Evolutionary conservation across 2,888 invertebrate species (phyloP).

Genomic region (Phorcus lineatus): DNA sequence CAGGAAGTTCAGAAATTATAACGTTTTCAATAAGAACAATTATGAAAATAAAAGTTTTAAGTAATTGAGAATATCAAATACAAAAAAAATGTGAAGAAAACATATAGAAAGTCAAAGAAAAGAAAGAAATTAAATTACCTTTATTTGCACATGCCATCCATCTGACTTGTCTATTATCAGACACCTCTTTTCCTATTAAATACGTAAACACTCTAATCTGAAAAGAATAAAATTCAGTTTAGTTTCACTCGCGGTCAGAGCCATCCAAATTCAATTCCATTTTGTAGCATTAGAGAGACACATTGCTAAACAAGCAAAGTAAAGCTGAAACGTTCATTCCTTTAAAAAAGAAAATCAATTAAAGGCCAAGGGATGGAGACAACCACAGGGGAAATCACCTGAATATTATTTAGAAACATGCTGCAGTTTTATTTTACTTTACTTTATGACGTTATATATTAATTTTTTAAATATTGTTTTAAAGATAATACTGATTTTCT

Average conservation of each 20-base stretch:
- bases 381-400: no score
- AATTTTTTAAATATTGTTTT: no score
- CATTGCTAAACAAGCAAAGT: not conserved
- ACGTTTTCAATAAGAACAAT: no score
- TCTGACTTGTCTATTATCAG: conserved; percentile 92
- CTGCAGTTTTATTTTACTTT: no score
- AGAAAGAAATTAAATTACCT: conserved; percentile 79
- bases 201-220: conserved; percentile 98
- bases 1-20: not conserved
- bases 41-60: no score
- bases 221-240: not conserved
- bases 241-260: not conserved
- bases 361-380: no score
- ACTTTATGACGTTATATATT: no score
- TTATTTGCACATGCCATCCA: conserved; percentile 99
- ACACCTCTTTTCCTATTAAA: conserved; percentile 94
- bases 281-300: not conserved
- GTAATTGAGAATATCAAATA: no score
- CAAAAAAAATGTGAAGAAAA: not conserved
- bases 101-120: not conserved
- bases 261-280: not conserved
- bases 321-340: not conserved
- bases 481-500: no score
- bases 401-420: not conserved
- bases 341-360: no score